These are phyloP conservation scores for Drosophila peninsularis DNA, from an alignment of 2,888 invertebrate genomes.

Conservation along the genomic window DNA sequence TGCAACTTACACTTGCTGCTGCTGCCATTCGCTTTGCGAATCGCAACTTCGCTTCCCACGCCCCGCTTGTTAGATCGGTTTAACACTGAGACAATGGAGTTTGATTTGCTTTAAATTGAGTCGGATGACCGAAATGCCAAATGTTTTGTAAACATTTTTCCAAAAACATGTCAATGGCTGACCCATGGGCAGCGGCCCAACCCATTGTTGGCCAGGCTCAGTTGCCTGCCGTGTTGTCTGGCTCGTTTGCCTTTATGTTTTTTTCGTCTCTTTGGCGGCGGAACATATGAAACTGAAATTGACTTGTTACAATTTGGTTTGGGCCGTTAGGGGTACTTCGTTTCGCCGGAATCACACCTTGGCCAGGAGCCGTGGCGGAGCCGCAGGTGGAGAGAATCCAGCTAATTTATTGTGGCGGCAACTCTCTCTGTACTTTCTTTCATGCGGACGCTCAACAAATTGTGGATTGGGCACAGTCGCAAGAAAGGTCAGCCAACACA, in stretches of 20 bases:
- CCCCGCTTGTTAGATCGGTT: constrained; percentile 39
- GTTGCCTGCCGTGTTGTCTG: constrained; percentile 64
- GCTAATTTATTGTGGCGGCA: constrained; percentile 60
- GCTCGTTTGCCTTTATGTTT: constrained; percentile 28
- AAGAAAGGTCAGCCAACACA: constrained; percentile 17
- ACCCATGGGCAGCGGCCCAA: constrained; percentile 24
- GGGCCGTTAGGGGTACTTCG: constrained; percentile 23
- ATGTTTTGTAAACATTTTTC: constrained; percentile 81
- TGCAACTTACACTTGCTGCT: constrained; percentile 2
- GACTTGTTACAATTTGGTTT: constrained; percentile 73
- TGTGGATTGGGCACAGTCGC: constrained; percentile 37
- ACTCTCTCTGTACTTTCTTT: constrained; percentile 52
- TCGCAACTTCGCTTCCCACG: constrained; percentile 56
- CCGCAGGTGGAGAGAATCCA: constrained; percentile 29
- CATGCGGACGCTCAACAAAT: constrained; percentile 57
- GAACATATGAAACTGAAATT: constrained; percentile 64
- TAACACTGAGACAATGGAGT: constrained; percentile 52
- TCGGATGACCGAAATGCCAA: constrained; percentile 51
- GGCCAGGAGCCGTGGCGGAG: constrained; percentile 26
- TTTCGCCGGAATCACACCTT: constrained; percentile 79
- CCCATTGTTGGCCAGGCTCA: constrained; percentile 47
- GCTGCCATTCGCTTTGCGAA: neutral
- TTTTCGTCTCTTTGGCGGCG: constrained; percentile 14
- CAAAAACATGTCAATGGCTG: constrained; percentile 71
- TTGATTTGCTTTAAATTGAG: constrained; percentile 70